These are phyloP conservation scores for Whitmania pigra DNA, from an alignment of 1,140 invertebrate species.

Conservation along the genomic window DNA sequence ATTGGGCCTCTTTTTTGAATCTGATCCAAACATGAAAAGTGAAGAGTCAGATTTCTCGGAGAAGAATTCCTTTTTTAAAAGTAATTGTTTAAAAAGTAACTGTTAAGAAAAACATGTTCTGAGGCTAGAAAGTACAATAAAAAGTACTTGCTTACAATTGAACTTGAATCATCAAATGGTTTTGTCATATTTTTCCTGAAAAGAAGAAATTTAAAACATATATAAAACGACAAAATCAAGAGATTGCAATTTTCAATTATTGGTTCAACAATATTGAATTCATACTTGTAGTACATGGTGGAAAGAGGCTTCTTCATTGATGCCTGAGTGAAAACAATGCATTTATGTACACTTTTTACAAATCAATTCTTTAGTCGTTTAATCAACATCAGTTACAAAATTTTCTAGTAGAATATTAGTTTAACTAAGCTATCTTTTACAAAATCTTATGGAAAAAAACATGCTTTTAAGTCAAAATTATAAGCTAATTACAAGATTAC, in stretches of 20 bases:
- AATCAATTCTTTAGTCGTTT: too few species aligned
- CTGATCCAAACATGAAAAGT: conserved; percentile 73
- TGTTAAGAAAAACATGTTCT: neutral
- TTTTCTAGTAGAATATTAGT: too few species aligned
- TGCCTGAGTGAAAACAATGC: conserved; percentile 47
- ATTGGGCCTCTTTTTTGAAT: conserved; percentile 77
- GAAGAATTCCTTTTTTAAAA: conserved; percentile 59
- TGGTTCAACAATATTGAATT: neutral
- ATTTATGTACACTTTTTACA: neutral
- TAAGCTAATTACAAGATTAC: too few species aligned
- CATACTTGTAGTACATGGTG: conserved; percentile 54
- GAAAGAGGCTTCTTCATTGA: conserved; percentile 72
- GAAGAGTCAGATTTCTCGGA: conserved; percentile 72
- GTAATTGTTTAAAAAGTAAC: conserved; percentile 32
- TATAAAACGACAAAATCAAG: neutral
- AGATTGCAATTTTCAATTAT: neutral
- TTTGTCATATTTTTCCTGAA: conserved; percentile 42
- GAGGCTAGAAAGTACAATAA: neutral
- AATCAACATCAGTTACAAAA: too few species aligned
- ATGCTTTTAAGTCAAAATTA: too few species aligned
- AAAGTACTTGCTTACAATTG: conserved; percentile 36
- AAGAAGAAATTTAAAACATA: neutral
- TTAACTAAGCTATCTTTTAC: too few species aligned
- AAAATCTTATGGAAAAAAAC: too few species aligned
- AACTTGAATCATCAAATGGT: conserved; percentile 45